These are phyloP conservation scores for Sericinus montela DNA, from an alignment of 2,888 invertebrate genomes.

Conservation along the genomic window DNA sequence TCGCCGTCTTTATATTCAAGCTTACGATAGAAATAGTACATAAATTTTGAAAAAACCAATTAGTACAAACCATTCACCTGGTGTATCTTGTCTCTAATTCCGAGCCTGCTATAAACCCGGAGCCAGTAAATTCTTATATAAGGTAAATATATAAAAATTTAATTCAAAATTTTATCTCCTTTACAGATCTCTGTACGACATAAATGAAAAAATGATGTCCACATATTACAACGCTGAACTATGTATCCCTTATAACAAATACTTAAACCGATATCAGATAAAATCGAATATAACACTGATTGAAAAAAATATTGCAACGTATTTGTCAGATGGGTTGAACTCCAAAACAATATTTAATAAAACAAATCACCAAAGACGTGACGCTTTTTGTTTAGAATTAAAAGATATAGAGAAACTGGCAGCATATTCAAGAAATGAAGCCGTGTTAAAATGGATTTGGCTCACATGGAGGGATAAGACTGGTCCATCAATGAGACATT, in stretches of 20 bases:
- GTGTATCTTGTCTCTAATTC: too few relatives aligned
- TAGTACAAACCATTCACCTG: too few relatives aligned
- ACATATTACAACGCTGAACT: constrained; percentile 79
- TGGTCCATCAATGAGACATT: constrained; percentile 74
- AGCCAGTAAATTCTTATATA: too few relatives aligned
- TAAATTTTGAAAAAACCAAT: too few relatives aligned
- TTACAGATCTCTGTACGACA: constrained; percentile 11
- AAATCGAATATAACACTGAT: constrained; percentile 34
- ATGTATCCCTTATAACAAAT: constrained; percentile 57
- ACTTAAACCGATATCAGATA: constrained; percentile 19
- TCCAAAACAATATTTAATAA: not conserved
- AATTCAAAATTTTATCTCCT: not conserved
- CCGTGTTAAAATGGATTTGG: constrained; percentile 82
- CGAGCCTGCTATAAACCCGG: too few relatives aligned
- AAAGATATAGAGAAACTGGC: constrained; percentile 81
- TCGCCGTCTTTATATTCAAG: too few relatives aligned
- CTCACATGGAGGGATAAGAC: constrained; percentile 82
- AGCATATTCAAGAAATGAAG: constrained; percentile 61
- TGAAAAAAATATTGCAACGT: constrained; percentile 47
- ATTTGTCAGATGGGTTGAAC: constrained; percentile 25
- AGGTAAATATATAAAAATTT: too few relatives aligned
- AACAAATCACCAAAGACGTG: constrained; percentile 16
- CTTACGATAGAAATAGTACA: too few relatives aligned
- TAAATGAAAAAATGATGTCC: constrained; percentile 76
- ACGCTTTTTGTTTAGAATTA: constrained; percentile 77